Percentiles rank a stretch among this genome's conserved stretches.
Conservation (phyloP, 2,113 vertebrate species). For the Gorilla gorilla region DNA sequence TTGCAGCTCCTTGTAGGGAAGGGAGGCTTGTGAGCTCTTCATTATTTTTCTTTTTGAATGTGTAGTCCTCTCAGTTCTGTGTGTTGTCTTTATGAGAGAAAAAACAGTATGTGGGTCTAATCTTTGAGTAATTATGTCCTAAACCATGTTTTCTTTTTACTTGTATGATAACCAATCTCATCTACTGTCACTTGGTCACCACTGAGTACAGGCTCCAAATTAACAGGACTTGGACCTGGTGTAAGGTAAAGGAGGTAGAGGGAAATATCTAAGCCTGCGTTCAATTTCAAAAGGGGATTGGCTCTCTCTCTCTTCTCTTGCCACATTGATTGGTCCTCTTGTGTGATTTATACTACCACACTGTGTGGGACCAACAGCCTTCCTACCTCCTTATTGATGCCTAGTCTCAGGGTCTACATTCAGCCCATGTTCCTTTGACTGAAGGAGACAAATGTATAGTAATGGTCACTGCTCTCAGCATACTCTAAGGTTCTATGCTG, state of each 20-base stretch:
- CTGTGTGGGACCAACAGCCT: background rate
- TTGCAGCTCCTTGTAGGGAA: background rate
- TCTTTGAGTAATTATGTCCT: background rate
- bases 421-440: background rate
- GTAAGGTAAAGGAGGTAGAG: too few species aligned
- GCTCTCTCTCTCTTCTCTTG: too few species aligned
- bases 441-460: background rate
- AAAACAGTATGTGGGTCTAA: background rate
- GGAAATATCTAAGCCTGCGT: too few species aligned
- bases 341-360: too few species aligned
- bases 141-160: background rate
- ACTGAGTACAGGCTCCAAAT: too few species aligned
- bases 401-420: background rate
- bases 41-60: background rate
- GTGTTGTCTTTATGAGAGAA: background rate
- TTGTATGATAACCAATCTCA: background rate
- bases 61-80: background rate
- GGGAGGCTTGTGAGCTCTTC: background rate
- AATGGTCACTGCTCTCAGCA: background rate
- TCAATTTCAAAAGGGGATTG: too few species aligned
- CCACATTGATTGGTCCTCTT: too few species aligned
- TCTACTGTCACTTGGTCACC: background rate
- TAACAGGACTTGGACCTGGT: too few species aligned
- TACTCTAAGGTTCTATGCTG: background rate
- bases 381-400: background rate